Conservation (phyloP, 2,113 vertebrate genomes). For the Chionis minor region DNA sequence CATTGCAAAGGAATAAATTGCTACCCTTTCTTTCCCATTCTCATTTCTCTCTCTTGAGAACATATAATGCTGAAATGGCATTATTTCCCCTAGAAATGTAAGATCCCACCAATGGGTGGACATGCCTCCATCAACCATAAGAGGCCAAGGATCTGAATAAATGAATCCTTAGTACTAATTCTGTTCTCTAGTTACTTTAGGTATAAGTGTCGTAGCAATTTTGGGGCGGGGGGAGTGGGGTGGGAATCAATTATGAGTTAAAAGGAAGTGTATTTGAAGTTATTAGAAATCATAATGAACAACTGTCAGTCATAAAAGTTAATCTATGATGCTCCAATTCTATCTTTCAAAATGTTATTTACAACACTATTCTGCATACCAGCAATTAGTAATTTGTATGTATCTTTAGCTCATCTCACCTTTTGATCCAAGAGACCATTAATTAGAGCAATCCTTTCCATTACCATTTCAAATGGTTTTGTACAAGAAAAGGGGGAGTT, state of each 20-base stretch:
- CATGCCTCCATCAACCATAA: background rate
- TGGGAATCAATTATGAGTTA: background rate
- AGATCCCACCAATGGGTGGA: background rate
- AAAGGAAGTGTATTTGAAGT: background rate
- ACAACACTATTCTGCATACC: background rate
- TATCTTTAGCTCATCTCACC: background rate
- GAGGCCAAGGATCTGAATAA: background rate
- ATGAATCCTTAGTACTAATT: background rate
- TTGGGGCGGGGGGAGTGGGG: no score
- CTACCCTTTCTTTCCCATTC: background rate
- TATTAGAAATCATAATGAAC: background rate
- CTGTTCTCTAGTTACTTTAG: background rate
- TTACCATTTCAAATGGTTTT: constrained; percentile 2
- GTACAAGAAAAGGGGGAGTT: background rate
- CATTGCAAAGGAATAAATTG: background rate
- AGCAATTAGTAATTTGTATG: background rate
- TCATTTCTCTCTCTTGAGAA: background rate
- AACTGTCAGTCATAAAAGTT: background rate
- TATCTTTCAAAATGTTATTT: background rate
- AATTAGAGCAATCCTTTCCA: background rate
- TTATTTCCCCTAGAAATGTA: background rate
- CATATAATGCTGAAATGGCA: background rate
- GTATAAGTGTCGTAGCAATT: background rate
- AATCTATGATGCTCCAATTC: background rate
- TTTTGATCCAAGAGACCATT: background rate